Conservation (phyloP, 2,113 vertebrate species). For the Gobius niger region DNA sequence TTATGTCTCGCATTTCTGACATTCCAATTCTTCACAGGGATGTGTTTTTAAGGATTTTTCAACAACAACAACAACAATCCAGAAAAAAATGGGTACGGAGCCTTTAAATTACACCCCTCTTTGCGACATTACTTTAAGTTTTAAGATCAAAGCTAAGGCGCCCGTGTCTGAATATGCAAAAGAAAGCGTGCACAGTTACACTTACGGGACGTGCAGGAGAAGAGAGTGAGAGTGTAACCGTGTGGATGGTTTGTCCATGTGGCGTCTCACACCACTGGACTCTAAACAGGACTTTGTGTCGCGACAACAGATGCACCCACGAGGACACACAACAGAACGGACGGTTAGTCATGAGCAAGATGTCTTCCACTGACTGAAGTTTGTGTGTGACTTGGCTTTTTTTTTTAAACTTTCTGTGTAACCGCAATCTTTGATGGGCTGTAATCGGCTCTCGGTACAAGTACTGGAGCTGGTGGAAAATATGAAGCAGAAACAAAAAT, state of each 20-base stretch:
- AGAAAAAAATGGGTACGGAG: too few species aligned
- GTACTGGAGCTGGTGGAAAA: too few species aligned
- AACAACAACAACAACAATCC: too few species aligned
- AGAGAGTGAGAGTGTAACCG: not conserved
- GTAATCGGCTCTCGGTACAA: too few species aligned
- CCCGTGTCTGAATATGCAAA: not conserved
- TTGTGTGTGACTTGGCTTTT: not conserved
- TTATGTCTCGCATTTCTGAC: too few species aligned
- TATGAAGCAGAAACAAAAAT: too few species aligned
- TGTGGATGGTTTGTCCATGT: not conserved
- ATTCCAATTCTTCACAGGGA: too few species aligned
- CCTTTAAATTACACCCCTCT: too few species aligned
- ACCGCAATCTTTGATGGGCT: too few species aligned
- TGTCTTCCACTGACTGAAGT: not conserved
- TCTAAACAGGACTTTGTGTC: not conserved
- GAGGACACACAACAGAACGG: conserved; percentile 1
- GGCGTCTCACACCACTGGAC: conserved; percentile 12
- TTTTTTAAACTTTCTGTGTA: not conserved
- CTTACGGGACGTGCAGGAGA: not conserved
- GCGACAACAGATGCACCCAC: not conserved
- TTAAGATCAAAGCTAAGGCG: too few species aligned
- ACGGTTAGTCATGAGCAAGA: not conserved
- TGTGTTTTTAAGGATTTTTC: too few species aligned
- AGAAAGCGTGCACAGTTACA: not conserved
- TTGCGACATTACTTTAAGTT: too few species aligned